phyloP scores from a whole-genome alignment of 2,888 invertebrate genomes.

The Gymnocheta viridis region DNA sequence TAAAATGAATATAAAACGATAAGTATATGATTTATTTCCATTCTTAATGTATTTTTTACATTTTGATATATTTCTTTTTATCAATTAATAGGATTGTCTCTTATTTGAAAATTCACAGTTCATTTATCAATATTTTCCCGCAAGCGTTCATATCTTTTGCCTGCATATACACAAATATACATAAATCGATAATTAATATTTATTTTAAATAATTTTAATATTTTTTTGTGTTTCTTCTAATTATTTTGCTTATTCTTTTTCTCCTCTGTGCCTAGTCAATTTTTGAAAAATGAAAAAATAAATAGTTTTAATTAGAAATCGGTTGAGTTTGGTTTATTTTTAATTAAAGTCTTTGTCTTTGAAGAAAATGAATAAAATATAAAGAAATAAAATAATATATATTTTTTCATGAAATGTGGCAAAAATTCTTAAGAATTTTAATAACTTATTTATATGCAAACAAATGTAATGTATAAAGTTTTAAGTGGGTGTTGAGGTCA shows the following conservation, averaged over 20 bases:
- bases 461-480: neutral
- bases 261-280: neutral
- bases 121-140: neutral
- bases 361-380: neutral
- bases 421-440: neutral
- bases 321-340: conserved; percentile 10
- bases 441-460: neutral
- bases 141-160: neutral
- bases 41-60: neutral
- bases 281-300: neutral
- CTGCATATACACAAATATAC: no score
- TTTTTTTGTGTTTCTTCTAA: neutral
- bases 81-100: neutral
- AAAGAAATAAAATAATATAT: neutral
- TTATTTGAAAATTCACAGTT: neutral
- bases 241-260: neutral
- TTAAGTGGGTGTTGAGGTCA: neutral
- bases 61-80: neutral
- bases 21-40: neutral
- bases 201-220: neutral
- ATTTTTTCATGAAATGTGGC: neutral
- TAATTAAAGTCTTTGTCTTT: conserved; percentile 3
- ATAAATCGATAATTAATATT: conserved; percentile 16
- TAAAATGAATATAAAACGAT: neutral
- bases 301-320: conserved; percentile 3